Evolutionary conservation across 2,113 vertebrate genomes (phyloP).

Genomic region (Peromyscus maniculatus): DNA sequence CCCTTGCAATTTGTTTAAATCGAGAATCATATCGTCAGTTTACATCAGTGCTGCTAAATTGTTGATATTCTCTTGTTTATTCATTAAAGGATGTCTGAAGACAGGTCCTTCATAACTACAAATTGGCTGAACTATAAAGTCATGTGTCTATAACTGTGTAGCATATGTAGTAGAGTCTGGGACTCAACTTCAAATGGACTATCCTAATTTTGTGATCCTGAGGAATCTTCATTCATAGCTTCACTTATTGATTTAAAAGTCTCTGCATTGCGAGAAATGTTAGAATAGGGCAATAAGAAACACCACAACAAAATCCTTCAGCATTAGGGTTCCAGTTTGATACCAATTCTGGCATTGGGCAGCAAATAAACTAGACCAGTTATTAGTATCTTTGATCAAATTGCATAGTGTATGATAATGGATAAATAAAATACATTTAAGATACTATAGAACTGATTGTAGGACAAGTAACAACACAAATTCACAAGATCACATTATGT

Average conservation of each 20-base stretch:
- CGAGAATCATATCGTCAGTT: slow-evolving; percentile 24
- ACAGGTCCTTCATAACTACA: background rate
- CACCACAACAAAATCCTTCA: background rate
- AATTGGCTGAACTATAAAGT: background rate
- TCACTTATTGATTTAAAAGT: background rate
- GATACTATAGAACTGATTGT: background rate
- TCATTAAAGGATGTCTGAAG: slow-evolving; percentile 40
- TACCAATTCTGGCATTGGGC: background rate
- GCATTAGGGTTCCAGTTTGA: background rate
- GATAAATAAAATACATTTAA: background rate
- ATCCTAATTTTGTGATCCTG: background rate
- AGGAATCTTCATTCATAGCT: background rate
- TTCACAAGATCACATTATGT: background rate
- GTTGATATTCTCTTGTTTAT: slow-evolving; percentile 26
- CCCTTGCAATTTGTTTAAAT: slow-evolving; percentile 64
- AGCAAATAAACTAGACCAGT: background rate
- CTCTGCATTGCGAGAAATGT: background rate
- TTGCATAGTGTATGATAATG: background rate
- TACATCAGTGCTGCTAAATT: background rate
- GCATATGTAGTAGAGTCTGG: background rate
- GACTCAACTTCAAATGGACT: background rate
- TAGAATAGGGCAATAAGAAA: background rate
- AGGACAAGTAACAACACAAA: background rate
- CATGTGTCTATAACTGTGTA: background rate
- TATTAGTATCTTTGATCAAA: background rate